phyloP scores from a whole-genome alignment of 1,140 invertebrate species.

The Aphaenogaster ashmeadi region DNA sequence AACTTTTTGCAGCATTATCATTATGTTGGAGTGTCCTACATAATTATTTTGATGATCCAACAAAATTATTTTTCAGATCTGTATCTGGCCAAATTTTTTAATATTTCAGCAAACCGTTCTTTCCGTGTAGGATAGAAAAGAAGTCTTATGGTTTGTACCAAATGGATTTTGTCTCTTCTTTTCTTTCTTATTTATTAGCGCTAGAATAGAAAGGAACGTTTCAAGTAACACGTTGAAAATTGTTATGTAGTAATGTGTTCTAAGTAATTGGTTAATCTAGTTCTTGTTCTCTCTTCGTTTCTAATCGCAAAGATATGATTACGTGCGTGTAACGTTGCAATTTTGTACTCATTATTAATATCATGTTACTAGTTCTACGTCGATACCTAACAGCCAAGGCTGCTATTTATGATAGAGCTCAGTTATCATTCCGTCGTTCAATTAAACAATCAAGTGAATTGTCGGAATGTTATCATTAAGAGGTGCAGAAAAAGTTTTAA shows the following conservation, averaged over 20 bases:
- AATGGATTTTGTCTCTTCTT: not conserved
- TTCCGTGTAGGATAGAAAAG: not conserved
- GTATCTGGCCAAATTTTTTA: too few relatives aligned
- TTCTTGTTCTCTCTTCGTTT: not conserved
- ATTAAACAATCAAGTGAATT: slow-evolving; percentile 1
- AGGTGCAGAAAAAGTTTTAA: not conserved
- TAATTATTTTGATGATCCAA: too few relatives aligned
- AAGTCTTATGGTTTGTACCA: not conserved
- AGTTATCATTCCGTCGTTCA: slow-evolving; percentile 6
- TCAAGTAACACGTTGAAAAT: not conserved
- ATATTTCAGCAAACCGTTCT: too few relatives aligned
- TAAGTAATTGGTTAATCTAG: not conserved
- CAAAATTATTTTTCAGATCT: too few relatives aligned
- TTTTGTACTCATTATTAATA: slow-evolving; percentile 21
- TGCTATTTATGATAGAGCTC: not conserved
- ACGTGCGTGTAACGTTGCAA: slow-evolving; percentile 3
- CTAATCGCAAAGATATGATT: slow-evolving; percentile 26
- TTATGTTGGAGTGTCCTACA: too few relatives aligned
- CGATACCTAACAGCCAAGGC: not conserved
- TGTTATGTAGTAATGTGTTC: not conserved
- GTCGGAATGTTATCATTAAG: not conserved
- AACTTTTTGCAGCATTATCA: too few relatives aligned
- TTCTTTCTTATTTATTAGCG: not conserved
- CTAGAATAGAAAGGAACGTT: not conserved
- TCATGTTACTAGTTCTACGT: not conserved